These are phyloP conservation scores for Metopolophium dirhodum DNA, from an alignment of 1,140 invertebrate genomes.

Conservation along the genomic window DNA sequence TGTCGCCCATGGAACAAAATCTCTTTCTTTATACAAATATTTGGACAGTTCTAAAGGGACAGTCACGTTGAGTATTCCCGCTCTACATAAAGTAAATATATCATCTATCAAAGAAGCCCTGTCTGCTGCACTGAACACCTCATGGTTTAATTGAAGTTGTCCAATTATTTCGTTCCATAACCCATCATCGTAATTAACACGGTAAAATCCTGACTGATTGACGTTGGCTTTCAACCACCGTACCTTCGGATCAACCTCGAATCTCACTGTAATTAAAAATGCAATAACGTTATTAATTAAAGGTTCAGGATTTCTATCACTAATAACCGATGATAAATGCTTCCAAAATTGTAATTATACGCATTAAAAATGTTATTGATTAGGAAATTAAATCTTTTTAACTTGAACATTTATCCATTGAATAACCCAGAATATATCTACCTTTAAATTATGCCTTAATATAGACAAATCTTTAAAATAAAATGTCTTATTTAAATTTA, in stretches of 20 bases:
- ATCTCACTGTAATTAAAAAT: constrained; percentile 66
- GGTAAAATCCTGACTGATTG: constrained; percentile 86
- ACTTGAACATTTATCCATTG: not conserved
- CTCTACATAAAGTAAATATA: constrained; percentile 74
- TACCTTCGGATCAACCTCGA: constrained; percentile 70
- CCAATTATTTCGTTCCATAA: constrained; percentile 78
- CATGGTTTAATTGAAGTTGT: constrained; percentile 73
- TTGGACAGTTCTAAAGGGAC: constrained; percentile 73
- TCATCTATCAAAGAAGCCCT: constrained; percentile 79
- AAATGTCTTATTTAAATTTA: not conserved
- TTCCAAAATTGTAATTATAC: no score
- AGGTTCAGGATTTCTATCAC: not conserved
- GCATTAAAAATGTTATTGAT: not conserved
- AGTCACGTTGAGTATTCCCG: constrained; percentile 73
- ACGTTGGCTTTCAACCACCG: constrained; percentile 87
- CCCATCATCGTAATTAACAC: constrained; percentile 81
- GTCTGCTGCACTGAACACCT: constrained; percentile 74
- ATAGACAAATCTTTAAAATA: not conserved
- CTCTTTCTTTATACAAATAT: constrained; percentile 75
- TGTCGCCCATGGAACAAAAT: constrained; percentile 78
- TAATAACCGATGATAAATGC: no score
- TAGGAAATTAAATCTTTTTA: no score
- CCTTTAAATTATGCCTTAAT: not conserved
- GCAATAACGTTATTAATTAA: not conserved
- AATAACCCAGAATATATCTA: not conserved